phyloP scores from a whole-genome alignment of 1,140 invertebrate genomes.

The Brachionus angularis region DNA sequence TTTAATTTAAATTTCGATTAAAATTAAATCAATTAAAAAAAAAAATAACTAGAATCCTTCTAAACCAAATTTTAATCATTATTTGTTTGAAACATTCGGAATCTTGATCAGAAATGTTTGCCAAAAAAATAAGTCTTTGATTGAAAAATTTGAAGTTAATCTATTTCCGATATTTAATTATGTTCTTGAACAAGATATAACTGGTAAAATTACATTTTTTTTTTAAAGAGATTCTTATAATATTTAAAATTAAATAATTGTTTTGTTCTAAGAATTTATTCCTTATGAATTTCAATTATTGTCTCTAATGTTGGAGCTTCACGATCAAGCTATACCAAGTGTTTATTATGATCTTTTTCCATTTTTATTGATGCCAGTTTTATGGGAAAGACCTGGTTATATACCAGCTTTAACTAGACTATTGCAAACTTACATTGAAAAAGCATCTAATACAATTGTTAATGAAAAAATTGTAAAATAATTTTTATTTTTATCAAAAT shows the following conservation, averaged over 20 bases:
- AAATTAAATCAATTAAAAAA: slow-evolving; percentile 38
- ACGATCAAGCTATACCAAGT: slow-evolving; percentile 65
- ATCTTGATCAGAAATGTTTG: slow-evolving; percentile 81
- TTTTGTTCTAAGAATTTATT: slow-evolving; percentile 73
- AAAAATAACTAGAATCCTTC: slow-evolving; percentile 71
- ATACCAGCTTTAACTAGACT: slow-evolving; percentile 82
- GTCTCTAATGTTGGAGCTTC: slow-evolving; percentile 80
- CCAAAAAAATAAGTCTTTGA: slow-evolving; percentile 70
- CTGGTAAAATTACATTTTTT: slow-evolving; percentile 71
- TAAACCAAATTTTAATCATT: slow-evolving; percentile 95
- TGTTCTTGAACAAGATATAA: slow-evolving; percentile 85
- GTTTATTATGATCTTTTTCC: slow-evolving; percentile 84
- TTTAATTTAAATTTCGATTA: slow-evolving; percentile 6
- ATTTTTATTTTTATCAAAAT: slow-evolving; percentile 41
- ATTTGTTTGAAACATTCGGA: slow-evolving; percentile 86
- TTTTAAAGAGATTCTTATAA: no score
- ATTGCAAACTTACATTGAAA: slow-evolving; percentile 75
- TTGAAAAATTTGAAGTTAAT: slow-evolving; percentile 80
- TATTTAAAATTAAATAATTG: background rate
- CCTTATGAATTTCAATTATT: slow-evolving; percentile 96
- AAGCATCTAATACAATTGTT: slow-evolving; percentile 70
- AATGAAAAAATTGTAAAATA: slow-evolving; percentile 47
- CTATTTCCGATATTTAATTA: slow-evolving; percentile 87
- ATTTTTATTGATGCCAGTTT: slow-evolving; percentile 74
- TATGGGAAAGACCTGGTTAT: slow-evolving; percentile 88